Conservation (phyloP, 2,113 vertebrate species). For the Phasianus colchicus region DNA sequence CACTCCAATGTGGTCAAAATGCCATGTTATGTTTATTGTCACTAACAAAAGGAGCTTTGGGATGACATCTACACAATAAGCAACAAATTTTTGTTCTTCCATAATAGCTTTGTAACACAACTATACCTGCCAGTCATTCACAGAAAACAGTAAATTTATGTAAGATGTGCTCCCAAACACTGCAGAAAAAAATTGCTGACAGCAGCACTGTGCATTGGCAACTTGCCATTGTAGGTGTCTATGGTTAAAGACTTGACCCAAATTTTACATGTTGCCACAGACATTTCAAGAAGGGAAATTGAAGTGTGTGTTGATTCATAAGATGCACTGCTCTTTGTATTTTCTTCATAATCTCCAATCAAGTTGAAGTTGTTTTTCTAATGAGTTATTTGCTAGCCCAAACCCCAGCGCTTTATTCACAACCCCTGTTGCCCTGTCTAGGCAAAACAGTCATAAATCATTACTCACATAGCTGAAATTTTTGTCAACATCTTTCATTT, state of each 20-base stretch:
- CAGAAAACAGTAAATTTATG: not conserved
- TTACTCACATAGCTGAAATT: slow-evolving; percentile 56
- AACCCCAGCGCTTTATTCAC: slow-evolving; percentile 1
- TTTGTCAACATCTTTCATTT: slow-evolving; percentile 60
- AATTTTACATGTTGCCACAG: not conserved
- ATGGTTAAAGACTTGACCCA: not conserved
- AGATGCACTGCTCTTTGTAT: not conserved
- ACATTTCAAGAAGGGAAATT: not conserved
- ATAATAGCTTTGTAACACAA: not conserved
- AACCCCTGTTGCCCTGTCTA: not conserved
- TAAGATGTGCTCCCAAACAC: not conserved
- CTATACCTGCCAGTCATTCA: not conserved
- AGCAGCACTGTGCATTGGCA: not conserved
- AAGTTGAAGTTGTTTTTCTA: slow-evolving; percentile 14
- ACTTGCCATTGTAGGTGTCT: not conserved
- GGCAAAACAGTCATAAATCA: slow-evolving; percentile 51
- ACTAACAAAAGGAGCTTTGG: not conserved
- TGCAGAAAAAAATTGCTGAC: not conserved
- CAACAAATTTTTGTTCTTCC: not conserved
- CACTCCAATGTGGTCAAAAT: not conserved
- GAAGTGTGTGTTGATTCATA: not conserved
- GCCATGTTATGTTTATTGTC: not conserved
- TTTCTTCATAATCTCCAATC: not conserved
- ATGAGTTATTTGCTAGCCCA: not conserved
- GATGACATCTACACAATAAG: not conserved